Evolutionary conservation across 1,140 invertebrate species (phyloP).

Genomic region (Atopsyche davidsoni): DNA sequence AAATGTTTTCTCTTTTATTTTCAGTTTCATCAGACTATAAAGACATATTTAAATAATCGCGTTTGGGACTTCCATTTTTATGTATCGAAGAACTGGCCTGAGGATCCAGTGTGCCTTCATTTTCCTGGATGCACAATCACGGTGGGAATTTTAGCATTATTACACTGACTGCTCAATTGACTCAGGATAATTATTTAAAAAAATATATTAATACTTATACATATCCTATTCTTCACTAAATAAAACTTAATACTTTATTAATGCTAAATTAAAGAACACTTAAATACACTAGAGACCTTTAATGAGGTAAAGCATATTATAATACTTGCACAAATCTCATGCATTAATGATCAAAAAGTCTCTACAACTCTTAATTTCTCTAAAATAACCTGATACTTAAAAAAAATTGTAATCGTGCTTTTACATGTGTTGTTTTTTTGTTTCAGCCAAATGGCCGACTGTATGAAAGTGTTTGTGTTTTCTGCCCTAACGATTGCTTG

Average conservation of each 20-base stretch:
- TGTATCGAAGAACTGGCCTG: slow-evolving; percentile 77
- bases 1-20: slow-evolving; percentile 36
- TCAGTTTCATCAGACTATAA: slow-evolving; percentile 81
- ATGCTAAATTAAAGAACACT: no score
- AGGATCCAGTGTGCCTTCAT: slow-evolving; percentile 73
- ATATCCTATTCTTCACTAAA: no score
- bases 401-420: not conserved
- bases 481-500: slow-evolving; percentile 67
- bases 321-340: not conserved
- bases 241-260: no score
- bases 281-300: no score
- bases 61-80: slow-evolving; percentile 86
- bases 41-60: slow-evolving; percentile 76
- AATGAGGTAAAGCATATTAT: no score
- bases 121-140: slow-evolving; percentile 79
- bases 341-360: not conserved
- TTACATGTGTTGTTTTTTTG: not conserved
- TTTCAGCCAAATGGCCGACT: slow-evolving; percentile 65
- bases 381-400: not conserved
- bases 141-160: no score
- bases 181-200: not conserved
- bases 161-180: no score
- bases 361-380: not conserved
- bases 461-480: slow-evolving; percentile 76
- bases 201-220: slow-evolving; percentile 2